These are phyloP conservation scores for Ormia ochracea DNA, from an alignment of 2,888 invertebrate genomes.

Conservation along the genomic window DNA sequence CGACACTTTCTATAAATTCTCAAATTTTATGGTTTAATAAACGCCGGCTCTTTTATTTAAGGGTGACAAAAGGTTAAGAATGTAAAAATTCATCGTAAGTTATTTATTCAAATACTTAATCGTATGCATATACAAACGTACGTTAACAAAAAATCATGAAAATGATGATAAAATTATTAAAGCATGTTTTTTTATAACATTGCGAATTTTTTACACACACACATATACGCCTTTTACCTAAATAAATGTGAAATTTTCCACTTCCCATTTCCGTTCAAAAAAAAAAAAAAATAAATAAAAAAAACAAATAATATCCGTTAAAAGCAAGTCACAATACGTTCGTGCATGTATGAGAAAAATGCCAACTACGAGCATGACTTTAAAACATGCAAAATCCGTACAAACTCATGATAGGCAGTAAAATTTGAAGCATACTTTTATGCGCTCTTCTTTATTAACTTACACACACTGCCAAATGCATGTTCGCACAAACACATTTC, in stretches of 20 bases:
- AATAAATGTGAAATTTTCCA: conserved; percentile 48
- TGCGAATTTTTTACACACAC: background rate
- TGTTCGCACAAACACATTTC: too few relatives aligned
- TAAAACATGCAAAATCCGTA: background rate
- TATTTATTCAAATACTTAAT: background rate
- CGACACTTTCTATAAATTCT: conserved; percentile 57
- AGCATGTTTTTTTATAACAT: conserved; percentile 15
- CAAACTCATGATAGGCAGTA: background rate
- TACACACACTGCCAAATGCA: too few relatives aligned
- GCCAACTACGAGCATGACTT: conserved; percentile 16
- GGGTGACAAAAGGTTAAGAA: background rate
- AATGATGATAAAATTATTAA: conserved; percentile 16
- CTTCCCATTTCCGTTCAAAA: conserved; percentile 53
- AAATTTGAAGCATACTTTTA: conserved; percentile 34
- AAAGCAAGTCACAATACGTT: background rate
- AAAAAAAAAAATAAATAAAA: conserved; percentile 14
- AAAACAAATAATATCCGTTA: too few relatives aligned
- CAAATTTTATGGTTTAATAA: conserved; percentile 57
- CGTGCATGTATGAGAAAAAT: conserved; percentile 7
- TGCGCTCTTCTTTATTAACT: too few relatives aligned
- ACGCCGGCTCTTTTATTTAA: background rate
- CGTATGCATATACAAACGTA: background rate
- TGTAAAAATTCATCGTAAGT: background rate
- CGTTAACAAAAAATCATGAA: background rate
- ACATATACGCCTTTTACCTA: conserved; percentile 15